Conservation (phyloP, 2,797 vertebrate species). For the Rallus crepitans region DNA sequence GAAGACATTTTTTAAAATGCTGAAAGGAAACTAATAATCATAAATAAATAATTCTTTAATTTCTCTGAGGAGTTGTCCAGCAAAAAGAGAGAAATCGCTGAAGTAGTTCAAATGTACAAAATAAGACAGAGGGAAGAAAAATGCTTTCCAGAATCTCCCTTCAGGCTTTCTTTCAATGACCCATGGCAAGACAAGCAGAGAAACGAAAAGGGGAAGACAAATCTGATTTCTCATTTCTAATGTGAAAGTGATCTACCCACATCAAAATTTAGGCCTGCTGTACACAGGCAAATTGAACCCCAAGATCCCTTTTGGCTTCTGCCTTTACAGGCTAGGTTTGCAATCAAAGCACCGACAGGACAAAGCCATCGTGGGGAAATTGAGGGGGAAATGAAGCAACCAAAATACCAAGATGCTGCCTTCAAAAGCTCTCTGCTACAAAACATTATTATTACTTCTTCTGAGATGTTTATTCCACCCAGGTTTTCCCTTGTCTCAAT, state of each 20-base stretch:
- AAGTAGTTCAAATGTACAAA: constrained; percentile 62
- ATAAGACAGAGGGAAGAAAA: constrained; percentile 48
- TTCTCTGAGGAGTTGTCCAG: constrained; percentile 66
- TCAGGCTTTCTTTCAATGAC: constrained; percentile 51
- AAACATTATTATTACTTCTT: neutral
- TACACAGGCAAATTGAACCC: neutral
- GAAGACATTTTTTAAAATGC: constrained; percentile 56
- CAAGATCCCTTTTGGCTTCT: neutral
- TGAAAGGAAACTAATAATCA: constrained; percentile 69
- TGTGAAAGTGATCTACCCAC: neutral
- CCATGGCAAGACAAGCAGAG: constrained; percentile 22
- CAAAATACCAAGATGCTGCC: neutral
- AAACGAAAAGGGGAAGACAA: constrained; percentile 14
- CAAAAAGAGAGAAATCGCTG: constrained; percentile 52
- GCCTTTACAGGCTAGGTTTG: neutral
- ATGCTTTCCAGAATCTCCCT: constrained; percentile 37
- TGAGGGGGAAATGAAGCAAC: neutral
- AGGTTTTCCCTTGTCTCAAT: neutral
- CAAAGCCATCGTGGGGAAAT: neutral
- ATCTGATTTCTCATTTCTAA: constrained; percentile 12
- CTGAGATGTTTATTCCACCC: neutral
- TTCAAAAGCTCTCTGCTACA: neutral
- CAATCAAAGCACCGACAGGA: neutral
- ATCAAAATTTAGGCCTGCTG: neutral
- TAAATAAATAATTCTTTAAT: constrained; percentile 73